Evolutionary conservation across 2,113 vertebrate genomes (phyloP), one percentile per base, ranked within the genome.

Genomic region (Parotia lawesii): DNA sequence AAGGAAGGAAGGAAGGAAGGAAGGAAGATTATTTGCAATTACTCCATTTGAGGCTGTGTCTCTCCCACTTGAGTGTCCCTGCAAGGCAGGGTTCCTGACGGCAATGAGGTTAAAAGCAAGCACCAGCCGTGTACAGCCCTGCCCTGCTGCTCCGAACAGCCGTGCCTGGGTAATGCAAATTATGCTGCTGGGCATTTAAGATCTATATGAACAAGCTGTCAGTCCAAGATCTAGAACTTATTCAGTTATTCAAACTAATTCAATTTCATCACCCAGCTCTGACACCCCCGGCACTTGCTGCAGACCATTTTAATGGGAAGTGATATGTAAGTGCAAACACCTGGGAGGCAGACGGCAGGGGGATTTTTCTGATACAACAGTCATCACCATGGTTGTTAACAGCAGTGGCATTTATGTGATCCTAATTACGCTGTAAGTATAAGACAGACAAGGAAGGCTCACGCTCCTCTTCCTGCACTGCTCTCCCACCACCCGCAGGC

Each of bases 171-270:
- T 80, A 77, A 83, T 64, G 53, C 47, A 88, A 92, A 92, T 92
- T 89, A 90, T 65, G 70, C 88, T 86, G 67, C 56, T 90, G 91
- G 86, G 89, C 86, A 92, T 93, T 94, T 93, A 89, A 89, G 85
- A 84, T 89, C 83, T 89, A 50, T 90, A 64, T 60, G 79, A 95
- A 94, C 79, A 90, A 87, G 73, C 76, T 94, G 90, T 78, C 88
- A 93, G 83, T 81, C 53, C 80, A 61, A 64, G 76, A 93, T 84
- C 88, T 92, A 78, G 91, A 94, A 92, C 83, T 96, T 92, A 90
- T 77, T 95, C 89, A 87, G 93, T 87, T 96, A 94, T 93, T 96
- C 89, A 92, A 94, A 95, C 72, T 89, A 95, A 95, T 92, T 94
- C 84, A 87, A 57, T 95, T 94, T 85, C 45, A 90, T 92, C 89